Base-by-base conservation (phyloP, 2,888 invertebrate species). In the Hipparchia semele region DNA sequence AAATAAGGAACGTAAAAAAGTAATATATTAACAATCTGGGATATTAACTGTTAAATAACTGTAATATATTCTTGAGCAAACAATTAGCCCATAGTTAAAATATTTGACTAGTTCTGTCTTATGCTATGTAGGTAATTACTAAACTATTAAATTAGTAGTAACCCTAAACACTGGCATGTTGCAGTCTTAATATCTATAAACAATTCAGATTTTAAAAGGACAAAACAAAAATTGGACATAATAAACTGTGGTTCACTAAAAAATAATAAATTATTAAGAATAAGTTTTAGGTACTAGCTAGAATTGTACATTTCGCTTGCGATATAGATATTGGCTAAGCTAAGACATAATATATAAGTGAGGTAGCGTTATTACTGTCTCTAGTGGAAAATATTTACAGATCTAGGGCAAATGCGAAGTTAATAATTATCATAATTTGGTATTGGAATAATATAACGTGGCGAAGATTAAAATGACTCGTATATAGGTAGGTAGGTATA, bases 281-380 rank as follows among this genome's bases (percentile, higher is more conserved):
- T 75, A 68, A 65, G 64, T 74, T 60, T 71, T 73, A 73, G 67
- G 60, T 68, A 73, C 73, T 68, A 73, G 73, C 69, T 70, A 70
- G 56, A 74, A 71, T 75, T 75, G 71, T 76, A 76, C 73, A 75
- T 75, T 76, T 73, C 73, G 77, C 78, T 80, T 80, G 81, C 79
- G 77, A 77, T 84, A 84, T 80, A 84, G 81, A 81, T 85, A 87
- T 84, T 85, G 87, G 90, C 90, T 92, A 92, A 93, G 92, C 92
- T 92, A 89, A 87, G 87, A 87, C 88, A 89, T 90, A 90, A 89
- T 90, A 79, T 76, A 88, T 87, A 91, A 90, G 92, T 94, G 93
- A 94, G 93, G 93, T 94, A 94, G 93, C 93, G 86, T 91, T 90
- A 90, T 94, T 92, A 92, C 89, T 90, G 87, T 90, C 90, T 91